Evolutionary conservation across 2,888 invertebrate genomes (phyloP), one percentile per base, ranked within the genome.

Genomic region (Zhengitettix transpicula): DNA sequence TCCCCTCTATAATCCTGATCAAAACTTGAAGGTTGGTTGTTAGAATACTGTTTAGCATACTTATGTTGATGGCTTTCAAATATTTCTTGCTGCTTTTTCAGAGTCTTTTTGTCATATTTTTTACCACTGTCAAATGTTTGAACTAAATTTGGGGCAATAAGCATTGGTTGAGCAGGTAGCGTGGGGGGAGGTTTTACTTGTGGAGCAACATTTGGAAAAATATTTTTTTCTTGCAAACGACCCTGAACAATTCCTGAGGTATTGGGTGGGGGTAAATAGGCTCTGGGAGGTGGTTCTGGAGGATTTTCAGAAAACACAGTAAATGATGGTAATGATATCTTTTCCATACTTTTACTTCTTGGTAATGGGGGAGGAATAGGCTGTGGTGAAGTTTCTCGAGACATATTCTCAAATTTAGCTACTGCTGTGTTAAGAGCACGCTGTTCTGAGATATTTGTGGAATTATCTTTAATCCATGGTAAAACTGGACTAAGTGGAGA

Each of bases 131-230:
- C 58, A 15, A 42, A 52, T 11, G 54, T 58, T 42, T 58, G 58
- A 11, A 41, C 47, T 28, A 58, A 42, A 54, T 42, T 55, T 15
- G 54, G 55, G 16, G 58, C 41, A 0, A 76, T 69, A 28, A 28
- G 28, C 28, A 28, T 28, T 28, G 28, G 28, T 10, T 78, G 71
- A 17, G 73, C 69, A 12, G 61, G 55, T 1, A 52, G 62, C 10
- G 59, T 59, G 9, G 59, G 59, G 1, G 58, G 58, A 40, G 61
- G 61, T 44, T 42, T 40, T 1, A 14, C n/a, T 40, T 40, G 40
- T 40, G 40, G 14, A n/a, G 11, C n/a, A n/a, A 15, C 55, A 3
- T 55, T 55, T 11, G 55, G 55, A 41, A 55, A 55, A 12, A 55
- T 55, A 40, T 55, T 44, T 52, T 57, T 56, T 40, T 60, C 60